phyloP scores from a whole-genome alignment of 2,113 vertebrate genomes.

The Strigops habroptila region DNA sequence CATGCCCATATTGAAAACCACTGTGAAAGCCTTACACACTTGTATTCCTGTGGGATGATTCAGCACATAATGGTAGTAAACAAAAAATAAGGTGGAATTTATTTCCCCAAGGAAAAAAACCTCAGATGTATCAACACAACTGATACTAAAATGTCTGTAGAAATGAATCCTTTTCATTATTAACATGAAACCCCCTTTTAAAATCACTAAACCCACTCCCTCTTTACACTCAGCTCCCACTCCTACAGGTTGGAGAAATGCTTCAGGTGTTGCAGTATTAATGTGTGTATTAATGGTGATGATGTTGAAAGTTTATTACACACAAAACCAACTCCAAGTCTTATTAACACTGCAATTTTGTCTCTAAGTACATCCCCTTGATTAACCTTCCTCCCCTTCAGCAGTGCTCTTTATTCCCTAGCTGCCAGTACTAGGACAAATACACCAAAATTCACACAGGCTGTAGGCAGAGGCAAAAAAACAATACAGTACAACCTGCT shows the following conservation, averaged over 20 bases:
- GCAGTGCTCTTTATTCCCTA: conserved; percentile 3
- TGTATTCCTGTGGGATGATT: neutral
- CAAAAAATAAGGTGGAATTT: neutral
- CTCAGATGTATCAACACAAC: neutral
- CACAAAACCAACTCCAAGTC: neutral
- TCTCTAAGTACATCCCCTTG: neutral
- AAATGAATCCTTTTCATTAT: neutral
- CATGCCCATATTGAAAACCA: neutral
- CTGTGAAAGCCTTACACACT: neutral
- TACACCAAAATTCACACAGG: neutral
- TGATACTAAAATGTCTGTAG: neutral
- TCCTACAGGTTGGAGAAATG: neutral
- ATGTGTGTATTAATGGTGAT: neutral
- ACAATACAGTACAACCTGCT: neutral
- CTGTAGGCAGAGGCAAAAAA: neutral
- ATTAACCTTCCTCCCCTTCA: neutral
- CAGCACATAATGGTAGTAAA: neutral
- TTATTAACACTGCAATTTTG: neutral
- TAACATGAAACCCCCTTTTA: neutral
- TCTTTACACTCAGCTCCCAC: neutral
- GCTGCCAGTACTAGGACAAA: neutral
- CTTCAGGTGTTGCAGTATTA: neutral
- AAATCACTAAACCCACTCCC: neutral
- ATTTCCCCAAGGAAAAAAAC: neutral
- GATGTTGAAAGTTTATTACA: neutral